Conservation (phyloP, 2,113 vertebrate genomes). For the Laticauda colubrina region DNA sequence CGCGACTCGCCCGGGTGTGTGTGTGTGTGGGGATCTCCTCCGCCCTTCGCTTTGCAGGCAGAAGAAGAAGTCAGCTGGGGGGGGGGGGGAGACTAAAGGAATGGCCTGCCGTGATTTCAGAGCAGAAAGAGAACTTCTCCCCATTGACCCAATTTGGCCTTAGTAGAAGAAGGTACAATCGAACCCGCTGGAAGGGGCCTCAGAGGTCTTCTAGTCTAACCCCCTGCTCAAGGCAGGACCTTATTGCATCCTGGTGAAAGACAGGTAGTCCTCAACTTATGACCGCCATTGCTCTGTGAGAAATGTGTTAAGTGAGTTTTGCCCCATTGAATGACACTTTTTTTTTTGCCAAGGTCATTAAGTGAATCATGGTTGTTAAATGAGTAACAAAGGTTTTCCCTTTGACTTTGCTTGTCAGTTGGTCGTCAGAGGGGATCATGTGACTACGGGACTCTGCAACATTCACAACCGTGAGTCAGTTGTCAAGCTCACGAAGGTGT, state of each 20-base stretch:
- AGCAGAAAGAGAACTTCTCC: neutral
- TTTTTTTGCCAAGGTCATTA: neutral
- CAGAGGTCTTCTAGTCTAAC: neutral
- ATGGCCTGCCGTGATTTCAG: neutral
- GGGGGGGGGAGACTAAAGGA: neutral
- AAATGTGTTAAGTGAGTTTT: neutral
- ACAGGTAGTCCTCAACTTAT: neutral
- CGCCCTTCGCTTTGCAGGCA: too few species aligned
- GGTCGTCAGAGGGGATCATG: neutral
- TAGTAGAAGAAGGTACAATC: neutral
- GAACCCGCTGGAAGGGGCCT: neutral
- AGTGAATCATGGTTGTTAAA: neutral
- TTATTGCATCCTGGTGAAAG: neutral
- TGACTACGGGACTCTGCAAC: neutral
- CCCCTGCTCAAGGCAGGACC: neutral
- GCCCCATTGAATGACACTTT: too few species aligned
- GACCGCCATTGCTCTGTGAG: neutral
- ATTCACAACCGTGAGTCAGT: neutral
- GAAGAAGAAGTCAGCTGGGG: too few species aligned
- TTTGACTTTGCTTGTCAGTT: neutral
- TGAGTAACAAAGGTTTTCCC: neutral
- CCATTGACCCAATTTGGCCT: neutral
- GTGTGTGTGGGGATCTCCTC: too few species aligned
- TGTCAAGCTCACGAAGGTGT: neutral
- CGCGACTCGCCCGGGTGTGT: too few species aligned